Conservation (phyloP, 2,888 invertebrate species). For the Erebia epiphron region DNA sequence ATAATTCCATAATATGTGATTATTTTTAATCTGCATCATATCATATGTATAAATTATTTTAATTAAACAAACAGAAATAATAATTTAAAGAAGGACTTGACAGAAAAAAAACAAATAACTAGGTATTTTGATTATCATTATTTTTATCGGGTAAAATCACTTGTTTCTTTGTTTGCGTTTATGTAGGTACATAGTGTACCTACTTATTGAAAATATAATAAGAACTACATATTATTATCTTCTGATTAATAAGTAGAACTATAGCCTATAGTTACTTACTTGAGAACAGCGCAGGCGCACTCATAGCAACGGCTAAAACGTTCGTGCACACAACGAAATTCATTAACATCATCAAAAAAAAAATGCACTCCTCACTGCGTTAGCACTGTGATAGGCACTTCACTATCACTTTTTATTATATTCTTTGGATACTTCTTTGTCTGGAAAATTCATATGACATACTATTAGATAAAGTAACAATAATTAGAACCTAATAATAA, state of each 20-base stretch:
- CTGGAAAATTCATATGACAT: constrained; percentile 1
- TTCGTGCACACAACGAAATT: constrained; percentile 22
- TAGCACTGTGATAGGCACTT: not conserved
- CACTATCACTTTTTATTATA: not conserved
- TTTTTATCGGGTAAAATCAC: too few species aligned
- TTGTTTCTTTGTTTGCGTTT: too few species aligned
- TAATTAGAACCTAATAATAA: not conserved
- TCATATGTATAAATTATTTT: too few species aligned
- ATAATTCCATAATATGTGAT: too few species aligned
- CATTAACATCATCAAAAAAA: constrained; percentile 25
- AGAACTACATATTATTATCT: not conserved
- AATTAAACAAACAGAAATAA: too few species aligned
- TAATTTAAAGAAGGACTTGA: too few species aligned
- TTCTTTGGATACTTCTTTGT: constrained; percentile 2
- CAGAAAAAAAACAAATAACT: too few species aligned
- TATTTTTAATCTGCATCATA: too few species aligned
- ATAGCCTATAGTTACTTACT: constrained; percentile 25
- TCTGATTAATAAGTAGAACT: not conserved
- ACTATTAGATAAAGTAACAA: not conserved
- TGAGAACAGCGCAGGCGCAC: constrained; percentile 12
- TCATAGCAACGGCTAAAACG: constrained; percentile 16
- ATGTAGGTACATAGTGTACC: too few species aligned
- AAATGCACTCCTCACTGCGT: not conserved
- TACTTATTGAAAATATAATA: too few species aligned
- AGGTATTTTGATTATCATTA: too few species aligned